Percentiles rank a stretch among this genome's conserved stretches.
Conservation (phyloP, 2,888 invertebrate genomes). For the Cephalotes varians region DNA sequence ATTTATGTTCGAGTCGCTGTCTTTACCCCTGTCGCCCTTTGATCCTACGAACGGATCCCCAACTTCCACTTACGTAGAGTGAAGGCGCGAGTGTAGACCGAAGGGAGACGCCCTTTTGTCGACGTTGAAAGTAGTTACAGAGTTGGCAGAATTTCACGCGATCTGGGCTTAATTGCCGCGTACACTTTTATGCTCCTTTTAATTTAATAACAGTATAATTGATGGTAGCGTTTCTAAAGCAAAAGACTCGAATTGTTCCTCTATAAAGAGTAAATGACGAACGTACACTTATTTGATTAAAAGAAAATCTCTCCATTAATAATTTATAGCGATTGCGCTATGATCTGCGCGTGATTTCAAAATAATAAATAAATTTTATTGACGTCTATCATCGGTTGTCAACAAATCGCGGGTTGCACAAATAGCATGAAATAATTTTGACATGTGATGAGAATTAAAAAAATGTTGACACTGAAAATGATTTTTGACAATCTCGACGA, state of each 20-base stretch:
- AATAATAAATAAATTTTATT: background rate
- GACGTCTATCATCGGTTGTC: background rate
- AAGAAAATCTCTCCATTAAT: background rate
- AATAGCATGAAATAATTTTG: background rate
- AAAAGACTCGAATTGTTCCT: background rate
- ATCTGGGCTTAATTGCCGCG: background rate
- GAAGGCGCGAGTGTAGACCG: background rate
- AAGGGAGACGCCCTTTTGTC: conserved; percentile 28
- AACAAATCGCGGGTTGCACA: background rate
- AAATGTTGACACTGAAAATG: background rate
- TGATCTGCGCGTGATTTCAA: background rate
- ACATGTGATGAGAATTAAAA: background rate
- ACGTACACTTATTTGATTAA: background rate
- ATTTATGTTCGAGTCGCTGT: conserved; percentile 78
- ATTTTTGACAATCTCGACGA: background rate
- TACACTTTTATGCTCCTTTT: background rate
- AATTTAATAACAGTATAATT: conserved; percentile 4
- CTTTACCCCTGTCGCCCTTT: conserved; percentile 69
- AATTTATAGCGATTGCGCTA: background rate
- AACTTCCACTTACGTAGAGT: conserved; percentile 46
- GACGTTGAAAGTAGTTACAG: conserved; percentile 3
- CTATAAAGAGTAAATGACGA: background rate
- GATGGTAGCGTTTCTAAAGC: background rate
- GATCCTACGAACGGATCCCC: conserved; percentile 59
- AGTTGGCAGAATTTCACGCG: background rate